Evolutionary conservation across 2,888 invertebrate species (phyloP).

Genomic region (Notodonta dromedarius): DNA sequence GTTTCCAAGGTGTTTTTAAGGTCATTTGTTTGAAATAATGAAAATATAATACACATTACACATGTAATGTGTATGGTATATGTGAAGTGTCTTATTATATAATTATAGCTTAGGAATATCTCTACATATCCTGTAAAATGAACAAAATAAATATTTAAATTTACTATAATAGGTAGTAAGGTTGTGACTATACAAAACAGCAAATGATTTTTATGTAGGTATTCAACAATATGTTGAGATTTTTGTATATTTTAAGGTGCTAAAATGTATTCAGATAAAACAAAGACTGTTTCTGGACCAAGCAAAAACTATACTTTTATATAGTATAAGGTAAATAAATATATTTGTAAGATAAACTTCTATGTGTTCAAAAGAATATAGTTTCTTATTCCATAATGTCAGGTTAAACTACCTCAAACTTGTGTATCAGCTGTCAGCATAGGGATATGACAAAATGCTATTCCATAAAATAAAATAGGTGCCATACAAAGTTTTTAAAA

Average conservation of each 20-base stretch:
- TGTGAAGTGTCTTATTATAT: background rate
- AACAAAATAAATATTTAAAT: background rate
- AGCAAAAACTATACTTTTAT: background rate
- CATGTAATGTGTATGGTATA: background rate
- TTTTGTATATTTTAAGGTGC: background rate
- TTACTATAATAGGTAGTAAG: background rate
- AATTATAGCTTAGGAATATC: background rate
- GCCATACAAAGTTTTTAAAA: constrained; percentile 27
- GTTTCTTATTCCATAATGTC: constrained; percentile 1
- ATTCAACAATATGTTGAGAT: background rate
- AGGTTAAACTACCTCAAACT: constrained; percentile 27
- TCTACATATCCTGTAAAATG: background rate
- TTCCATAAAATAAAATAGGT: constrained; percentile 20
- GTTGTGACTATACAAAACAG: constrained; percentile 5
- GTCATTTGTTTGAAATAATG: background rate
- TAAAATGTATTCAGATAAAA: background rate
- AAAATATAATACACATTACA: background rate
- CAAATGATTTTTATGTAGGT: background rate
- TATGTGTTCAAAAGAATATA: constrained; percentile 6
- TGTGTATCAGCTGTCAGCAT: too few relatives aligned
- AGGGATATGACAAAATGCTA: background rate
- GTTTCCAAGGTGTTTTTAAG: background rate
- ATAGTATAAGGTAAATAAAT: constrained; percentile 1
- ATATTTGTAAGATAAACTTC: constrained; percentile 6
- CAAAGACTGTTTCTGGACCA: background rate